These are phyloP conservation scores for Coranthus polyacanthus DNA, from an alignment of 2,797 vertebrate species.

Conservation along the genomic window DNA sequence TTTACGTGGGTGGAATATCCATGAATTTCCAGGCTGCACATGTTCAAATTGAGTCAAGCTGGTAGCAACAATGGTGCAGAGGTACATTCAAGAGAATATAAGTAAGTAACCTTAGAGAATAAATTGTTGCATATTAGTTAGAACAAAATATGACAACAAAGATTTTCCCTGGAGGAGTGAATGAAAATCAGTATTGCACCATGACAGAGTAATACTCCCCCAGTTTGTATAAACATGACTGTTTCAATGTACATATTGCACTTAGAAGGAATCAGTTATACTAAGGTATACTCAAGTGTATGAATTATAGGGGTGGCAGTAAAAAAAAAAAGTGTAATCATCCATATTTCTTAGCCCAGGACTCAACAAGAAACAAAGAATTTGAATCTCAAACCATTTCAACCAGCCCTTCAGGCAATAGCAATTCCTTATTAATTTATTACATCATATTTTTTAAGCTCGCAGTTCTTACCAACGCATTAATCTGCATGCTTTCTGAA, in stretches of 20 bases:
- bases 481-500: conserved; percentile 34
- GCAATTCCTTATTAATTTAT: conserved; percentile 30
- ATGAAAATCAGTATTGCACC: conserved; percentile 28
- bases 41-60: conserved; percentile 21
- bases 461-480: background rate
- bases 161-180: conserved; percentile 15
- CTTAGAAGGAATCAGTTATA: background rate
- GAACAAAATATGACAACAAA: conserved; percentile 4
- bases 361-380: background rate
- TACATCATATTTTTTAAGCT: conserved; percentile 38
- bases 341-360: background rate
- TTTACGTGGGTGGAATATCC: conserved; percentile 68
- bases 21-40: conserved; percentile 19
- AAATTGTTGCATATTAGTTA: conserved; percentile 6
- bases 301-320: background rate
- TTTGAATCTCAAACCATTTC: conserved; percentile 22
- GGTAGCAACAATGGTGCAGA: conserved; percentile 2
- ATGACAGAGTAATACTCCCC: conserved; percentile 10
- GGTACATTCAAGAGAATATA: background rate
- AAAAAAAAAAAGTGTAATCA: background rate
- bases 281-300: conserved; percentile 2
- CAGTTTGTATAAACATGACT: background rate
- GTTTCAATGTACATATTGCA: conserved; percentile 3
- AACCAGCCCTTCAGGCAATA: conserved; percentile 14
- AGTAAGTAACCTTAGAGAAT: background rate